A percentile compares a stretch with the other conserved stretches of the same genome.
Conservation (phyloP, 2,113 vertebrate genomes). For the Leucosticte australis region DNA sequence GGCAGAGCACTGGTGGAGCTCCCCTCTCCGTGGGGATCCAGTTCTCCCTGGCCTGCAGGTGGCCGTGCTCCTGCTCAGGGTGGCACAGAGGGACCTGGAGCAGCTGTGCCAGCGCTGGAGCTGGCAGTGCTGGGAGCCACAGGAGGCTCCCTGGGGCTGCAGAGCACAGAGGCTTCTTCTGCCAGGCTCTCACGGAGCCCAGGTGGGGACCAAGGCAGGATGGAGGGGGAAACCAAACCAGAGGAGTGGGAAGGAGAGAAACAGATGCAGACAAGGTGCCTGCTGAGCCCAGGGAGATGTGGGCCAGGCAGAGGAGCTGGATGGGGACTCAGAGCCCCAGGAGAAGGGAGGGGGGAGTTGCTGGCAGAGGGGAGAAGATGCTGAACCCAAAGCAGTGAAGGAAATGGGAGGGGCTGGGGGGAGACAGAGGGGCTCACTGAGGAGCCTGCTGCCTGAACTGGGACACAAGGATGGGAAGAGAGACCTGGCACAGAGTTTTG, state of each 20-base stretch:
- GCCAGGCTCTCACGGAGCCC: accelerated
- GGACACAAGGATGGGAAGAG: background rate
- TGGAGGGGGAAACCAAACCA: background rate
- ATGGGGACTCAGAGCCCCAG: accelerated
- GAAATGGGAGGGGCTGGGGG: background rate
- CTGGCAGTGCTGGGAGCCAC: background rate
- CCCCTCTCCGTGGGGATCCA: accelerated
- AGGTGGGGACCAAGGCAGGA: background rate
- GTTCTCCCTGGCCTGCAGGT: background rate
- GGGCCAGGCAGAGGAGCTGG: background rate
- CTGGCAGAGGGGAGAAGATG: background rate
- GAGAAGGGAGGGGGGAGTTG: background rate
- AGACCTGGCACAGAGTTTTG: background rate
- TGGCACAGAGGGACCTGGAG: background rate
- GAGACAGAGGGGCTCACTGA: constrained; percentile 5
- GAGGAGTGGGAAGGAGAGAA: background rate
- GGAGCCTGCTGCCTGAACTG: background rate
- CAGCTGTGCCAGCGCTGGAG: background rate
- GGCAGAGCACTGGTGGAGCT: accelerated
- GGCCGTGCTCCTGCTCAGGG: background rate
- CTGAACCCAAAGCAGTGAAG: background rate
- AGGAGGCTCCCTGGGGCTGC: background rate
- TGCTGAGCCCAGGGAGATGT: background rate
- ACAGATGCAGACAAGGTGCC: background rate
- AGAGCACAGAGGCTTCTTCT: background rate